These are phyloP conservation scores for Galerucella pusilla DNA, from an alignment of 2,888 invertebrate species.

Conservation along the genomic window DNA sequence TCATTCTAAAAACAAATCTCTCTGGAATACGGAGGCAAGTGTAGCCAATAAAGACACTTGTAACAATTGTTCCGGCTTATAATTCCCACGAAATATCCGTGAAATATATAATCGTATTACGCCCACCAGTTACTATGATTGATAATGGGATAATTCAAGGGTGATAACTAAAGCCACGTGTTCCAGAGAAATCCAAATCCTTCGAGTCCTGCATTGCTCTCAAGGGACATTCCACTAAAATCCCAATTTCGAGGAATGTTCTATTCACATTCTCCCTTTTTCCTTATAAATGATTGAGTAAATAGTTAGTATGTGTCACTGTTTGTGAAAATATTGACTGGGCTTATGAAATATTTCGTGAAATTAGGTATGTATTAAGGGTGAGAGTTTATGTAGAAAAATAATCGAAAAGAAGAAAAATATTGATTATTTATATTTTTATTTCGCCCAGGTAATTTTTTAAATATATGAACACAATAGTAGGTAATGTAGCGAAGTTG, in stretches of 20 bases:
- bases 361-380: slow-evolving; percentile 2
- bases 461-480: too few relatives aligned
- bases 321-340: slow-evolving; percentile 50
- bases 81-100: slow-evolving; percentile 33
- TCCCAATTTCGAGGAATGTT: slow-evolving; percentile 36
- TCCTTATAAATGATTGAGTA: slow-evolving; percentile 42
- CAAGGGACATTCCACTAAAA: slow-evolving; percentile 44
- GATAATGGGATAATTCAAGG: slow-evolving; percentile 59
- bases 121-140: slow-evolving; percentile 61
- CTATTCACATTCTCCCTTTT: slow-evolving; percentile 36
- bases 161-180: slow-evolving; percentile 59
- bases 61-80: slow-evolving; percentile 31
- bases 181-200: slow-evolving; percentile 39
- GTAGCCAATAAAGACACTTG: slow-evolving; percentile 23
- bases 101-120: slow-evolving; percentile 56
- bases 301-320: slow-evolving; percentile 46
- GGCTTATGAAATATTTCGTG: slow-evolving; percentile 24
- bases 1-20: too few relatives aligned
- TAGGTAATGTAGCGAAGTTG: too few relatives aligned
- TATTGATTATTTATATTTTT: slow-evolving; percentile 13
- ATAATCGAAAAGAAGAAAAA: slow-evolving; percentile 17
- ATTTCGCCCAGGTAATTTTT: slow-evolving; percentile 24
- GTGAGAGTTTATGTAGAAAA: slow-evolving; percentile 9
- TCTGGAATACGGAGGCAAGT: neutral
- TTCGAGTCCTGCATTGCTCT: slow-evolving; percentile 46